Percentiles rank a stretch among this genome's conserved stretches.
phyloP scores from a whole-genome alignment of 2,797 vertebrate genomes.

The Carduelis carduelis region DNA sequence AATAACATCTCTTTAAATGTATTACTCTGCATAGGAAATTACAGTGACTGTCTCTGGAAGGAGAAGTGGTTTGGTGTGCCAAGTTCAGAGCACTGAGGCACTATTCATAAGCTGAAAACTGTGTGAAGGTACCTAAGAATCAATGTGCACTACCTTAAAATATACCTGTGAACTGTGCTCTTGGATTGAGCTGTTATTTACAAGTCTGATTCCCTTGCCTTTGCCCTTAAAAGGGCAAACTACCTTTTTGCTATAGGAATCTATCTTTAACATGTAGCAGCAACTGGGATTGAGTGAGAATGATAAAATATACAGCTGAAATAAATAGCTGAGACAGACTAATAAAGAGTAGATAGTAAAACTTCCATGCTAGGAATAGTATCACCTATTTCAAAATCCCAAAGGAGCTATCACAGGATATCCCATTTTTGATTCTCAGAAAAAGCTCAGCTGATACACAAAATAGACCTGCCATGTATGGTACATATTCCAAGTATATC shows the following conservation, averaged over 20 bases:
- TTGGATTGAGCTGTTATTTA: neutral
- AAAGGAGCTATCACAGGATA: neutral
- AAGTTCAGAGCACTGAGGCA: neutral
- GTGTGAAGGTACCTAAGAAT: neutral
- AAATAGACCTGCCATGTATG: neutral
- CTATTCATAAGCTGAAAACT: neutral
- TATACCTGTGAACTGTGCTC: neutral
- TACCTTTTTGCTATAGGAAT: neutral
- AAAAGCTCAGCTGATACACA: neutral
- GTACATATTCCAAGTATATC: neutral
- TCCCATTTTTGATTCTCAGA: neutral
- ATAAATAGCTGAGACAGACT: neutral
- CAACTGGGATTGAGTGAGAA: neutral
- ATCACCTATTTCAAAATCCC: neutral
- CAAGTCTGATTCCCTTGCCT: neutral
- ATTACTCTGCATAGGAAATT: conserved; percentile 7
- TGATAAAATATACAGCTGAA: neutral
- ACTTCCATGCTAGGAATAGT: neutral
- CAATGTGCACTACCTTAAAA: neutral
- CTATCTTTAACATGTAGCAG: neutral
- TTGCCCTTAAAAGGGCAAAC: neutral
- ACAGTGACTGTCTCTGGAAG: neutral
- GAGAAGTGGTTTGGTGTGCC: neutral
- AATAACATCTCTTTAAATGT: neutral
- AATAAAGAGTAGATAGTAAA: neutral